Evolutionary conservation across 2,797 vertebrate genomes (phyloP).

Genomic region (Arremon aurantiirostris): DNA sequence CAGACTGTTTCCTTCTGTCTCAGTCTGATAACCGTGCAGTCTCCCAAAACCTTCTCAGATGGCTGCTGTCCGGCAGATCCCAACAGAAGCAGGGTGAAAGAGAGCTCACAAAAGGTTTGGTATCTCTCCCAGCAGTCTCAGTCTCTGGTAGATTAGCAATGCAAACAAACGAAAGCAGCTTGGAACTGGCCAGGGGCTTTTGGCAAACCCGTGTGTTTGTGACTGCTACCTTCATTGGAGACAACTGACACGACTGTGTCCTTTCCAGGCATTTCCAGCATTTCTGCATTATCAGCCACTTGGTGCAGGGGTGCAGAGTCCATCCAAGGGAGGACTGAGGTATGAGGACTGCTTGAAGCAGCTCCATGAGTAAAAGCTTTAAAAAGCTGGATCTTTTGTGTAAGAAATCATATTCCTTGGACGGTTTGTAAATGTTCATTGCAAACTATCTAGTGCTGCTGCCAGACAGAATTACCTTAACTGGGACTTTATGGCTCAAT

Average conservation of each 20-base stretch:
- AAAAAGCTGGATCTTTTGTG: slow-evolving; percentile 5
- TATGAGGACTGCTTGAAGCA: not conserved
- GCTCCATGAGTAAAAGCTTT: not conserved
- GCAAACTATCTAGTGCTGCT: slow-evolving; percentile 1
- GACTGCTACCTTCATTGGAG: slow-evolving; percentile 48
- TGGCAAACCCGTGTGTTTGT: slow-evolving; percentile 52
- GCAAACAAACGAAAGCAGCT: slow-evolving; percentile 33
- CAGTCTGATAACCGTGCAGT: slow-evolving; percentile 19
- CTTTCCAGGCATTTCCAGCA: slow-evolving; percentile 50
- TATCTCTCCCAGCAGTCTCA: slow-evolving; percentile 25
- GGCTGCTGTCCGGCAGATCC: slow-evolving; percentile 29
- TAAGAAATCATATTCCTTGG: slow-evolving; percentile 34
- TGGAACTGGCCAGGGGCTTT: slow-evolving; percentile 27
- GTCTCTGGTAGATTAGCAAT: slow-evolving; percentile 59
- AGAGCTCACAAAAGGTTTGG: slow-evolving; percentile 5
- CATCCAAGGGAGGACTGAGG: slow-evolving; percentile 1
- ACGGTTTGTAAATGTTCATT: not conserved
- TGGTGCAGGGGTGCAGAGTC: not conserved
- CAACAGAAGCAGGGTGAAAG: slow-evolving; percentile 19
- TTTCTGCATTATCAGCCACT: slow-evolving; percentile 47
- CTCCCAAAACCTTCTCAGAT: slow-evolving; percentile 27
- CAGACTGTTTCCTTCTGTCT: slow-evolving; percentile 46
- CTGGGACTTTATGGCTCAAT: not conserved
- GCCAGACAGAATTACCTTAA: slow-evolving; percentile 58
- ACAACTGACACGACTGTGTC: slow-evolving; percentile 28